Evolutionary conservation across 2,888 invertebrate species (phyloP).

Genomic region (Azorinus chamasolen): DNA sequence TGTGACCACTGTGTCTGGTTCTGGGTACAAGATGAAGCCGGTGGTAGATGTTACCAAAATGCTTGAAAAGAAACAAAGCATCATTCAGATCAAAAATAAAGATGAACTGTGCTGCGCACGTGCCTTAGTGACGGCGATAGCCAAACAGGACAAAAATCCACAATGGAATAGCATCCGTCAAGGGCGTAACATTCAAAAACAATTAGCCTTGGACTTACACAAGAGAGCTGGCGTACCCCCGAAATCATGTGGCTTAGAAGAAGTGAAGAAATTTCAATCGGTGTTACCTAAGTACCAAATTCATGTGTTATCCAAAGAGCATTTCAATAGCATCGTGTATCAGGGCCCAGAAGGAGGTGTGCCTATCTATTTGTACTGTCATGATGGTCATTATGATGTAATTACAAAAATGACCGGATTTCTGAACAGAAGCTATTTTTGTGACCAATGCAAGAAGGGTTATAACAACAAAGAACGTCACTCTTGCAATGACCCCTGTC

Average conservation of each 20-base stretch:
- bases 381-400: slow-evolving; percentile 56
- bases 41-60: slow-evolving; percentile 30
- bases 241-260: slow-evolving; percentile 37
- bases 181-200: slow-evolving; percentile 37
- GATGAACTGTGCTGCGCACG: slow-evolving; percentile 56
- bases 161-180: slow-evolving; percentile 52
- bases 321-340: slow-evolving; percentile 56
- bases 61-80: slow-evolving; percentile 41
- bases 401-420: no score
- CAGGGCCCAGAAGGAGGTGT: slow-evolving; percentile 48
- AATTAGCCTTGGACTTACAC: slow-evolving; percentile 44
- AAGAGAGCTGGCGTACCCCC: slow-evolving; percentile 35
- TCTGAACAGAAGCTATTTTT: slow-evolving; percentile 45
- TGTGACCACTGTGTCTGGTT: slow-evolving; percentile 7
- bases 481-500: slow-evolving; percentile 51
- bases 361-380: slow-evolving; percentile 49
- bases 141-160: slow-evolving; percentile 41
- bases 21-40: slow-evolving; percentile 13
- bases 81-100: slow-evolving; percentile 46
- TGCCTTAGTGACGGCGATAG: slow-evolving; percentile 57
- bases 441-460: slow-evolving; percentile 55
- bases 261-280: slow-evolving; percentile 44
- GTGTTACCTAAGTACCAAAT: slow-evolving; percentile 16
- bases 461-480: slow-evolving; percentile 58
- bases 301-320: slow-evolving; percentile 53